phyloP scores from a whole-genome alignment of 2,797 vertebrate species.

The Picus viridis region DNA sequence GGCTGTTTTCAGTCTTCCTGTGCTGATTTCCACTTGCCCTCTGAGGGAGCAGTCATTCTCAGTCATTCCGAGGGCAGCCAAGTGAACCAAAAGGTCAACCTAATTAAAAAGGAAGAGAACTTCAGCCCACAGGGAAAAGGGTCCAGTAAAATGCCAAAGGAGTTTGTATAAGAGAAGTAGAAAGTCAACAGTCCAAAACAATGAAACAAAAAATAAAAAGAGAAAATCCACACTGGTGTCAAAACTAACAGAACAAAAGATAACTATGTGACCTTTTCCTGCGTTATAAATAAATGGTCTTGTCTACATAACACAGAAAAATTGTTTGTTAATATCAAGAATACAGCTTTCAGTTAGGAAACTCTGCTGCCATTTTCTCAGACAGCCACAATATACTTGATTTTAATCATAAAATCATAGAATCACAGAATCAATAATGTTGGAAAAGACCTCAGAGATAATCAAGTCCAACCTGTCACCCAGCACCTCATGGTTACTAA shows the following conservation, averaged over 20 bases:
- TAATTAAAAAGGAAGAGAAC: constrained; percentile 81
- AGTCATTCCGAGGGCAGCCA: constrained; percentile 76
- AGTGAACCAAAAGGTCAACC: constrained; percentile 81
- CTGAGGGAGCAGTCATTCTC: constrained; percentile 71
- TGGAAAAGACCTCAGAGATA: too few relatives aligned
- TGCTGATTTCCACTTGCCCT: constrained; percentile 65
- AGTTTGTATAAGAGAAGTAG: constrained; percentile 67
- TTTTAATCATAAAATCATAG: neutral
- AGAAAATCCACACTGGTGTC: constrained; percentile 61
- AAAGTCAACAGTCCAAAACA: constrained; percentile 72
- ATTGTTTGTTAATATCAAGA: constrained; percentile 43
- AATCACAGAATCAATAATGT: too few relatives aligned
- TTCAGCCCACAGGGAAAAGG: constrained; percentile 60
- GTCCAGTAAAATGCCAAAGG: constrained; percentile 72
- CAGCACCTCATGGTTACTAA: too few relatives aligned
- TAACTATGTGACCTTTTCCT: constrained; percentile 72
- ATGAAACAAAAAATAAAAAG: constrained; percentile 41
- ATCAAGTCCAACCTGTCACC: too few relatives aligned
- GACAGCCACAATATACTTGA: constrained; percentile 5
- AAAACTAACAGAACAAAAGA: constrained; percentile 47
- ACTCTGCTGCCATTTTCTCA: constrained; percentile 1
- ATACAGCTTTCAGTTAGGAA: constrained; percentile 43
- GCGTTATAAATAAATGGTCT: constrained; percentile 57
- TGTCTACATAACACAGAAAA: constrained; percentile 47
- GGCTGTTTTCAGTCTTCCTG: constrained; percentile 71